Evolutionary conservation across 1,140 invertebrate genomes (phyloP), one percentile per base, ranked within the genome.

Genomic region (Ceratina australensis): DNA sequence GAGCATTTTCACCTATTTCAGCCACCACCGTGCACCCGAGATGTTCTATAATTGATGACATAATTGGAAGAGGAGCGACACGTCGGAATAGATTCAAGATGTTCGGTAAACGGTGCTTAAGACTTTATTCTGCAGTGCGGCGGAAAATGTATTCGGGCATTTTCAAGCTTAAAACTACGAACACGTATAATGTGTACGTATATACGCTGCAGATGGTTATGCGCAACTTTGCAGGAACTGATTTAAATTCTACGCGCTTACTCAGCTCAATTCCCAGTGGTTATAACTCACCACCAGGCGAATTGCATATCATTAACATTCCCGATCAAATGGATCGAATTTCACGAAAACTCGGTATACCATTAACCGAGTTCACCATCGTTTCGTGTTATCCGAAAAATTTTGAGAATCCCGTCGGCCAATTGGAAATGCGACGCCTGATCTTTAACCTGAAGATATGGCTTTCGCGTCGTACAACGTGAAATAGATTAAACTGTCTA

Each of bases 401-500:
- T 67, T 54, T 54, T 33, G 49, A 64, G 28, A 4, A 42, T 3
- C 28, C 16, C 16, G 5, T 3, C 26, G 22, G 0, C 2, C 18
- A n/a, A n/a, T n/a, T 28, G 26, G 10, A 64, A 72, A 72, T 64
- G 16, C 18, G 24, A 50, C 24, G 42, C 33, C 26, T 68, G 73
- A 59, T 68, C 42, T 75, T 60, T 59, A 65, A 68, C 65, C 24
- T 28, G 26, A n/a, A 33, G 33, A 16, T 22, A 33, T 15, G 24
- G 22, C 33, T 20, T 57, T 24, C 56, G 16, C 42, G 24, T 13
- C 22, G 73, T n/a, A 20, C 28, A 52, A 49, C 52, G 64, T 54
- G 54, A 64, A 73, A 22, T 64, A 54, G 60, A 73, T 65, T 18
- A 60, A 73, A 65, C 72, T 65, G 72, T 68, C 64, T 59, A n/a